Evolutionary conservation across 2,888 invertebrate genomes (phyloP), one percentile per base, ranked within the genome.

Genomic region (Dicyrtoma fusca): DNA sequence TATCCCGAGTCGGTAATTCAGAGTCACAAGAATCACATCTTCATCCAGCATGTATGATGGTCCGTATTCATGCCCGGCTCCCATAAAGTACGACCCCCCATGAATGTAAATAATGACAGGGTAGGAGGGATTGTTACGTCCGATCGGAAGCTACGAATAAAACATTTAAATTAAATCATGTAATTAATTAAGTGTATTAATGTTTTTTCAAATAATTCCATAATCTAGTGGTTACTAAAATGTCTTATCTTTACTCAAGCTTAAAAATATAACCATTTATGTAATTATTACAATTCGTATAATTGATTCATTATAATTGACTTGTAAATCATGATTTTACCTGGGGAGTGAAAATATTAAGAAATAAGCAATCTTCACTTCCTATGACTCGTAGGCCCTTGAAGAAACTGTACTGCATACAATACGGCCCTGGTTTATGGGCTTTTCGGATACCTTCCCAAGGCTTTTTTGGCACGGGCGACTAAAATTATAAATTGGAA

Each of bases 11-110:
- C 57, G n/a, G 34, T 74, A 77, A 47, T 77, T 77, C 13, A 77
- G 25, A 1, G 75, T 74, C 0, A 77, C 75, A 2, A 75, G 71
- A 5, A 77, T 44, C 1, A 74, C 59, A 47, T 75, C 63, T 11
- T 66, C 17, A 49, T 72, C 63, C 55, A 75, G 17, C 0, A 77
- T 17, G 17, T 74, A 74, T 3, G 73, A 23, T 13, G 74, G 74
- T 10, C 77, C 77, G 45, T 73, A 71, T 34, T 75, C 74, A 0
- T 61, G 23, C 3, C 72, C 77, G 10, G 74, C 72, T 23, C 71
- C 79, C 44, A 77, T 74, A 25, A 79, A 77, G 69, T 66, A 79
- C 0, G 76, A 75, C 11, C 78, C 78, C 11, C 78, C 78, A 21
- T 78, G 78, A 34, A 78, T 42, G 51, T 73, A 79, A 5, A 77